Evolutionary conservation across 2,888 invertebrate species (phyloP).

Genomic region (Tinea pellionella): DNA sequence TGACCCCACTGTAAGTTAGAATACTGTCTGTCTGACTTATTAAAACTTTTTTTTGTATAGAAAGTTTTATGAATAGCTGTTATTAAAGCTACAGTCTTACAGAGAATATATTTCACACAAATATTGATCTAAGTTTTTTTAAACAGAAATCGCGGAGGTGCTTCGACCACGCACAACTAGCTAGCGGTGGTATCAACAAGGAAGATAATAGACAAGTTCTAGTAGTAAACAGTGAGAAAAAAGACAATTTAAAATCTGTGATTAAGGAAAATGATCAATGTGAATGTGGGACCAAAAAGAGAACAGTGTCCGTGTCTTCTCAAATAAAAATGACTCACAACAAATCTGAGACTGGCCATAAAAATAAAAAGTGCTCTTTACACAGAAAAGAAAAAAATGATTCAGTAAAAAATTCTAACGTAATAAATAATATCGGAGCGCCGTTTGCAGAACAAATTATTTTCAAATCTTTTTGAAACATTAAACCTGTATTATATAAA

Average conservation of each 20-base stretch:
- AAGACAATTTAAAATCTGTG: conserved; percentile 16
- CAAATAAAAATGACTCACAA: conserved; percentile 58
- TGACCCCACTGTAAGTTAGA: conserved; percentile 40
- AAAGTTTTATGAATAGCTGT: background rate
- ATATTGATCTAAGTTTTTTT: no score
- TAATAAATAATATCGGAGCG: conserved; percentile 39
- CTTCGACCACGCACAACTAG: conserved; percentile 51
- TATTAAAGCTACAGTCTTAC: no score
- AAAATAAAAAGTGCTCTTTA: conserved; percentile 48
- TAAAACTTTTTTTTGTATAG: no score
- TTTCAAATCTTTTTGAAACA: conserved; percentile 47
- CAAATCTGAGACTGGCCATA: conserved; percentile 54
- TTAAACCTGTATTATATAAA: background rate
- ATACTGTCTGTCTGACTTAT: background rate
- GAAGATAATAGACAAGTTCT: conserved; percentile 20
- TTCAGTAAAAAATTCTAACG: conserved; percentile 33
- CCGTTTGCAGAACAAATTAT: conserved; percentile 49
- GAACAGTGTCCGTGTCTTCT: conserved; percentile 43
- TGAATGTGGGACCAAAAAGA: conserved; percentile 43
- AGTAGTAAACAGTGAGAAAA: conserved; percentile 21
- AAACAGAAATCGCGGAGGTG: conserved; percentile 57
- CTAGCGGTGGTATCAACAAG: conserved; percentile 26
- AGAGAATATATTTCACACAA: no score
- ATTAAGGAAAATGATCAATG: conserved; percentile 27
- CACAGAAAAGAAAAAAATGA: conserved; percentile 41